Evolutionary conservation across 2,113 vertebrate genomes (phyloP), one percentile per base, ranked within the genome.

Genomic region (Proteles cristata): DNA sequence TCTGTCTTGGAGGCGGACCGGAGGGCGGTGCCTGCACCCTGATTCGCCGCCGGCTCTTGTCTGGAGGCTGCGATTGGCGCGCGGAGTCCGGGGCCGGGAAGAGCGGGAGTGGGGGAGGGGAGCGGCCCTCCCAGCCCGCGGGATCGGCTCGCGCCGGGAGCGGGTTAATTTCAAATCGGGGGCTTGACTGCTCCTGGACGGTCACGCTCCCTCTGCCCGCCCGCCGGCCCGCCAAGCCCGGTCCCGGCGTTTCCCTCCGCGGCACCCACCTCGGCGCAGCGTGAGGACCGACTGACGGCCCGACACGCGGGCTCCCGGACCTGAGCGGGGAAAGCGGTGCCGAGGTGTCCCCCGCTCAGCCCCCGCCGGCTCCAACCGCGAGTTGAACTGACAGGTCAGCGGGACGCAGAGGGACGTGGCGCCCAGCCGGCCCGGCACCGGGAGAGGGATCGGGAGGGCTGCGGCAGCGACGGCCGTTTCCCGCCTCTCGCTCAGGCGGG

Each of bases 161-260:
- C 98, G 97, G 98, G 97, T 98, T 98, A 98, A 98, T 98, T 98
- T 98, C 97, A 98, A 98, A 98, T 97, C 97, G 66, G 97, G 96
- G 96, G 89, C 94, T 96, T 79, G 94, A 89, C 96, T 98, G 92
- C 97, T 97, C 94, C 93, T 12, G 96, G 96, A 95, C 98, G 68
- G 96, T 61, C 97, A 97, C 97, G 88, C 83, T 97, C 39, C 83
- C 94, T 73, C 82, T 61, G 83, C 79, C 97, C 82, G 87, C 94
- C 94, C 87, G 85, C 83, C 48, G 92, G 95, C 93, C 97, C 48
- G 74, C 96, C 97, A 79, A 82, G 17, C 71, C 88, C 10, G 86
- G 69, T 26, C 92, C 94, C 31, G 73, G 97, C n/a, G 77, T 73
- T 77, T 71, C 63, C 88, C 89, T 94, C 94, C 28, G 74, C 43